Conservation (phyloP, 2,888 invertebrate genomes). For the Drosophila borealis region DNA sequence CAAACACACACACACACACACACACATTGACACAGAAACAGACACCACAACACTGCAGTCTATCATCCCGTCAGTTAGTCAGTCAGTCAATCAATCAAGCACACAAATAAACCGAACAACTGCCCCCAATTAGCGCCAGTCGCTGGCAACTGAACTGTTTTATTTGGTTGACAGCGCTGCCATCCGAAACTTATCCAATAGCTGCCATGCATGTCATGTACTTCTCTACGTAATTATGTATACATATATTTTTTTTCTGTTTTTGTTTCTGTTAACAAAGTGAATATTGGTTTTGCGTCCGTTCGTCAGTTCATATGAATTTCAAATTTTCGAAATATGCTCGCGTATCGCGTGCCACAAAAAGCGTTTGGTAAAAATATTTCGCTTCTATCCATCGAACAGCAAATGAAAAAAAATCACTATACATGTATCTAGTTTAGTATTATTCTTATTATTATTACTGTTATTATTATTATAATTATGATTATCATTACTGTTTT, state of each 20-base stretch:
- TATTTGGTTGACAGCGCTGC: conserved; percentile 27
- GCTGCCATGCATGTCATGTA: not conserved
- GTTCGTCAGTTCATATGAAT: no score
- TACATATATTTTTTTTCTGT: not conserved
- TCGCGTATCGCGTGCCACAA: no score
- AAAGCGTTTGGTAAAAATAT: no score
- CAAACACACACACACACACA: not conserved
- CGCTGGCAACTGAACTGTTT: conserved; percentile 26
- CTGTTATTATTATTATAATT: no score
- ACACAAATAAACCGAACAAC: conserved; percentile 31
- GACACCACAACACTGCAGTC: conserved; percentile 4
- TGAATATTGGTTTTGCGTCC: not conserved
- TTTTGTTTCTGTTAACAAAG: not conserved
- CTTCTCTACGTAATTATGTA: not conserved
- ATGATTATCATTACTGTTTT: no score
- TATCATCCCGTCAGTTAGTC: conserved; percentile 22
- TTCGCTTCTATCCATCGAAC: no score
- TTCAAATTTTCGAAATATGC: no score
- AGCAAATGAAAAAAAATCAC: no score
- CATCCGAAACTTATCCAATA: conserved; percentile 4
- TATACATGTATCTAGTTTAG: no score
- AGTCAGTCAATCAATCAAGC: conserved; percentile 28
- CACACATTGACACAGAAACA: not conserved
- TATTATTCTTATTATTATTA: no score
- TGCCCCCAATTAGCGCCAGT: conserved; percentile 27